A percentile compares a stretch with the other conserved stretches of the same genome.
These are phyloP conservation scores for Limenitis arthemis DNA, from an alignment of 2,888 invertebrate species.

Conservation along the genomic window DNA sequence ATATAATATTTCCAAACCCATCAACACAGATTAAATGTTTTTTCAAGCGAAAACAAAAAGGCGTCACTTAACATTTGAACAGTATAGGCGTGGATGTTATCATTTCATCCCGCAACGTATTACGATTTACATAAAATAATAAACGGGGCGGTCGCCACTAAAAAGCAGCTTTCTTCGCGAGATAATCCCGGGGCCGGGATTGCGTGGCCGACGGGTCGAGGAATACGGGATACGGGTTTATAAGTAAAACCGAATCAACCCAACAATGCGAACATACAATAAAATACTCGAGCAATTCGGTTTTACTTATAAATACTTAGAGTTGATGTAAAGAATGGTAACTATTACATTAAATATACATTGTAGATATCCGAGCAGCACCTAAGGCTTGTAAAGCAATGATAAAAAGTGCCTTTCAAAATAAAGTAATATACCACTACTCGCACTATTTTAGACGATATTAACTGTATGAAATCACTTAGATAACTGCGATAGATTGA, in stretches of 20 bases:
- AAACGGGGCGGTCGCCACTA: constrained; percentile 35
- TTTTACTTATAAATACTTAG: neutral
- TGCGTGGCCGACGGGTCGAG: constrained; percentile 28
- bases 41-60: constrained; percentile 6
- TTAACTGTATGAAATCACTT: too few species aligned
- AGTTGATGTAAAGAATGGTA: neutral
- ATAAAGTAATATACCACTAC: too few species aligned
- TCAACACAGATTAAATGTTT: constrained; percentile 2
- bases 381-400: too few species aligned
- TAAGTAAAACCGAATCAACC: too few species aligned
- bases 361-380: neutral
- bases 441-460: too few species aligned
- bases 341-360: neutral
- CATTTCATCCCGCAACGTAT: constrained; percentile 42
- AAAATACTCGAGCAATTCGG: constrained; percentile 26
- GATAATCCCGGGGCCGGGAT: constrained; percentile 39
- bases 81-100: constrained; percentile 36
- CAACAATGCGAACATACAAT: too few species aligned
- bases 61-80: constrained; percentile 13
- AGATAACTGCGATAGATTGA: too few species aligned
- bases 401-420: too few species aligned
- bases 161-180: constrained; percentile 38
- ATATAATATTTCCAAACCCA: neutral
- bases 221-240: constrained; percentile 8
- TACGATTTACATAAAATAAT: constrained; percentile 56